Evolutionary conservation across 2,797 vertebrate genomes (phyloP).

Genomic region (Aldrovandia affinis): DNA sequence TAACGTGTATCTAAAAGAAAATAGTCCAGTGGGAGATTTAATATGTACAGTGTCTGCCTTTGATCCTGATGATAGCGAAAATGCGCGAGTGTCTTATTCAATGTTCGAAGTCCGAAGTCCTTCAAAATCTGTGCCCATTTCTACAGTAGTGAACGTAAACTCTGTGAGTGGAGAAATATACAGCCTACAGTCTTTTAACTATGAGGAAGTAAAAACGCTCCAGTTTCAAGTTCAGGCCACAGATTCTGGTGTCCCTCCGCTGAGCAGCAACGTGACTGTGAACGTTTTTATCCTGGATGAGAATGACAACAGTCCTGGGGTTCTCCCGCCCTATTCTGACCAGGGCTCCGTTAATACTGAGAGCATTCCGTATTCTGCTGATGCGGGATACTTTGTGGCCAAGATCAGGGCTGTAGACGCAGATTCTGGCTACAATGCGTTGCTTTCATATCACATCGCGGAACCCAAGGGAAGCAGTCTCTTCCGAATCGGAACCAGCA

Average conservation of each 20-base stretch:
- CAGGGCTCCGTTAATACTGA: slow-evolving; percentile 29
- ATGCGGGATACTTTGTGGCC: slow-evolving; percentile 4
- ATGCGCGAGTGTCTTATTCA: slow-evolving; percentile 43
- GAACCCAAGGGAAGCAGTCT: slow-evolving; percentile 42
- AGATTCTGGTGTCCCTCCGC: slow-evolving; percentile 48
- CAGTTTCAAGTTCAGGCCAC: slow-evolving; percentile 47
- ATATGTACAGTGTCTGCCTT: slow-evolving; percentile 39
- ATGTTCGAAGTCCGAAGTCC: slow-evolving; percentile 26
- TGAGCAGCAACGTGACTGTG: slow-evolving; percentile 46
- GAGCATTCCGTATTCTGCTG: background rate
- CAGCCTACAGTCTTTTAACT: slow-evolving; percentile 48
- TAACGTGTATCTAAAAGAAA: slow-evolving; percentile 46
- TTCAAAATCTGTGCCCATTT: slow-evolving; percentile 30
- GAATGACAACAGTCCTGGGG: slow-evolving; percentile 30
- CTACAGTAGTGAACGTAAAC: slow-evolving; percentile 58
- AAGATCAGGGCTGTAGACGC: slow-evolving; percentile 23
- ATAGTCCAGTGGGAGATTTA: slow-evolving; percentile 35
- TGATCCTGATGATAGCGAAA: slow-evolving; percentile 45
- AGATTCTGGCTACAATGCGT: slow-evolving; percentile 51
- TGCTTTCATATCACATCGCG: slow-evolving; percentile 48
- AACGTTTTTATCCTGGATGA: slow-evolving; percentile 52
- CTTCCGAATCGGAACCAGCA: slow-evolving; percentile 49
- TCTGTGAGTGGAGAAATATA: slow-evolving; percentile 62
- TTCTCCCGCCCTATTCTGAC: slow-evolving; percentile 42
- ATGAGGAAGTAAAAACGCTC: slow-evolving; percentile 46